These are phyloP conservation scores for Pyralis farinalis DNA, from an alignment of 2,888 invertebrate species.

Conservation along the genomic window DNA sequence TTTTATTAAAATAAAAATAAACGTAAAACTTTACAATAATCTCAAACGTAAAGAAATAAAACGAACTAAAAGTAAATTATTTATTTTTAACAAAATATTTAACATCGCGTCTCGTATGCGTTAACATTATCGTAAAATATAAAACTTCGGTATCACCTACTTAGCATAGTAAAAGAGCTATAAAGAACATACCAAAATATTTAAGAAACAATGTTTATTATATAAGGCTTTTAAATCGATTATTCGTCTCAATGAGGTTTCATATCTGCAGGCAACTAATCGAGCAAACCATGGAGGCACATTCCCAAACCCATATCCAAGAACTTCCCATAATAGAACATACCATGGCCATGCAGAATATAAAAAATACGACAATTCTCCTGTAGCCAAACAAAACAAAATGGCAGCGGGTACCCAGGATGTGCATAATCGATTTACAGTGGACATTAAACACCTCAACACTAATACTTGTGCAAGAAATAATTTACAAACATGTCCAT, in stretches of 20 bases:
- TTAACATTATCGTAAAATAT: constrained; percentile 9
- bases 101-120: constrained; percentile 22
- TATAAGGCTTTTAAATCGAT: constrained; percentile 14
- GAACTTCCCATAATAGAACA: constrained; percentile 36
- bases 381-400: constrained; percentile 58
- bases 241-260: constrained; percentile 35
- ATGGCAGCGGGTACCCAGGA: constrained; percentile 56
- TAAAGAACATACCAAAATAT: constrained; percentile 20
- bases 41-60: constrained; percentile 10
- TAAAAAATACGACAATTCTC: constrained; percentile 54
- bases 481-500: constrained; percentile 32
- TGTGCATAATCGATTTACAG: constrained; percentile 70
- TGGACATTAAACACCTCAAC: constrained; percentile 49
- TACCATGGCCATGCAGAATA: constrained; percentile 74
- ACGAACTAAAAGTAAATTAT: constrained; percentile 3
- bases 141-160: constrained; percentile 8
- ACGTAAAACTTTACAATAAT: constrained; percentile 20
- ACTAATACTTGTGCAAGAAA: constrained; percentile 35
- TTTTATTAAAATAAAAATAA: constrained; percentile 36
- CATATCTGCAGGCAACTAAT: constrained; percentile 40
- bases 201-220: constrained; percentile 18
- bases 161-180: constrained; percentile 13
- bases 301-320: constrained; percentile 21
- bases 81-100: constrained; percentile 13
- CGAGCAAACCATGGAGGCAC: constrained; percentile 36